Conservation (phyloP, 2,113 vertebrate genomes). For the Pongo abelii region DNA sequence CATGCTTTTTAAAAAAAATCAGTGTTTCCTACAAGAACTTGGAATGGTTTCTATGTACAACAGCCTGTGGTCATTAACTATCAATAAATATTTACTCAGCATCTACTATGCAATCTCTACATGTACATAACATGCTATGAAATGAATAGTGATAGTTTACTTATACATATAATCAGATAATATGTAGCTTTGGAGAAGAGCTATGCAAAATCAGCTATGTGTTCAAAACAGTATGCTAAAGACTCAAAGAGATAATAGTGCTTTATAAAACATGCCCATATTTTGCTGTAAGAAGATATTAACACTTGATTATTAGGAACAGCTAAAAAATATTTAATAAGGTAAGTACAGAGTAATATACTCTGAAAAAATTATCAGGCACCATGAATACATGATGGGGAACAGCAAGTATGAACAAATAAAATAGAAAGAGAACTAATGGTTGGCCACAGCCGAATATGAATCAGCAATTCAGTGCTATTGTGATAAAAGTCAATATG, state of each 20-base stretch:
- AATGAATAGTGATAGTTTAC: background rate
- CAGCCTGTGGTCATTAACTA: constrained; percentile 33
- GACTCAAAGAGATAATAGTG: background rate
- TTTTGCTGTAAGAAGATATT: background rate
- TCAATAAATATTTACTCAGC: constrained; percentile 46
- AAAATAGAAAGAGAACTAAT: constrained; percentile 34
- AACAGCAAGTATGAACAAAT: constrained; percentile 42
- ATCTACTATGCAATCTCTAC: constrained; percentile 7
- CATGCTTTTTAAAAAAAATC: constrained; percentile 36
- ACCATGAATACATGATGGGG: background rate
- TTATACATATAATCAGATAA: background rate
- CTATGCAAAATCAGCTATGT: background rate
- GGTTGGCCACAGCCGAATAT: constrained; percentile 54
- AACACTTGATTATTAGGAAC: constrained; percentile 33
- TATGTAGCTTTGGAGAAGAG: background rate
- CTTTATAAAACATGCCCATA: background rate
- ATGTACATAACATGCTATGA: background rate
- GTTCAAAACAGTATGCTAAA: constrained; percentile 23
- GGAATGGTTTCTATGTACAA: background rate
- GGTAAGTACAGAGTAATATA: background rate
- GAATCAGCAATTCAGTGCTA: constrained; percentile 71
- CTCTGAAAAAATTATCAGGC: background rate
- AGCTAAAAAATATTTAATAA: background rate
- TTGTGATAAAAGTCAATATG: constrained; percentile 76
- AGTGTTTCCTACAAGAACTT: constrained; percentile 49